phyloP scores from a whole-genome alignment of 2,797 vertebrate genomes.

The Vipera latastei region DNA sequence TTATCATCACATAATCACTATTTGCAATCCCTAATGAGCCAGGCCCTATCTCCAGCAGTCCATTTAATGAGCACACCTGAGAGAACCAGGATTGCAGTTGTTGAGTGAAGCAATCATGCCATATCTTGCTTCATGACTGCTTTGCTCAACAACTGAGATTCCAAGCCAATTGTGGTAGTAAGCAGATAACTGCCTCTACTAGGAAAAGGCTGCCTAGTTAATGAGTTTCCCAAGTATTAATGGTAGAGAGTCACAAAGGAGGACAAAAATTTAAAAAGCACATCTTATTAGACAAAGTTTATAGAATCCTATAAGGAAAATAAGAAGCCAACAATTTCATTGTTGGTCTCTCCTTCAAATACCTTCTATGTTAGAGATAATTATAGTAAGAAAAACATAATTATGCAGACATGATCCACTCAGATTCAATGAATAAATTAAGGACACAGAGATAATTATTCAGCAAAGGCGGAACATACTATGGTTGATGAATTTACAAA shows the following conservation, averaged over 20 bases:
- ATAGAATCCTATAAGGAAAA: not conserved
- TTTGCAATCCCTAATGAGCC: not conserved
- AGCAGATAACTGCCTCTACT: not conserved
- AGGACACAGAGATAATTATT: not conserved
- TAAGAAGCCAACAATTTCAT: not conserved
- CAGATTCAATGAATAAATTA: not conserved
- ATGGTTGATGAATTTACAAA: not conserved
- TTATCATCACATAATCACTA: not conserved
- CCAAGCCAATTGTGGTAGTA: not conserved
- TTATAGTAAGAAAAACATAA: not conserved
- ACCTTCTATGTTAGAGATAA: not conserved
- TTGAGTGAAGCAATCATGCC: not conserved
- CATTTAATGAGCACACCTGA: not conserved
- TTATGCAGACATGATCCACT: not conserved
- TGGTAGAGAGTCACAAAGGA: not conserved
- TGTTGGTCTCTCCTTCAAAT: not conserved
- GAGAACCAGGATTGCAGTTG: not conserved
- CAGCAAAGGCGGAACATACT: not conserved
- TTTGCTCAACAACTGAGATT: not conserved
- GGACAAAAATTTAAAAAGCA: not conserved
- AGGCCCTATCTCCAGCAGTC: not conserved
- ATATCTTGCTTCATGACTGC: not conserved
- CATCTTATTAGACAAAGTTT: not conserved
- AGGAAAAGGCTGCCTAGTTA: not conserved
- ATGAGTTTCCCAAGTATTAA: not conserved